Percentiles rank a stretch among this genome's conserved stretches.
These are phyloP conservation scores for Xestia rhomboidea DNA, from an alignment of 2,888 invertebrate genomes.

Conservation along the genomic window DNA sequence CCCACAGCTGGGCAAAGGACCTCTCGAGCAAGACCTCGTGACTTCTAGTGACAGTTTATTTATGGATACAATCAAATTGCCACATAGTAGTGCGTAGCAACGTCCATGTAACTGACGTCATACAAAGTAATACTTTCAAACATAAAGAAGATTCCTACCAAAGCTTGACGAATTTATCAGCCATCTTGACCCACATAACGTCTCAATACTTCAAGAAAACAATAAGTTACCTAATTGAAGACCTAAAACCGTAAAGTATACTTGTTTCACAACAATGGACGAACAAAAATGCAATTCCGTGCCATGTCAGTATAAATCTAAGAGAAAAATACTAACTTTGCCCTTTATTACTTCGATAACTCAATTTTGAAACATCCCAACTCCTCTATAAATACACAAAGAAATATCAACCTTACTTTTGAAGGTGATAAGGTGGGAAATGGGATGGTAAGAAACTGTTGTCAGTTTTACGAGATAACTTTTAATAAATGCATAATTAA, in stretches of 20 bases:
- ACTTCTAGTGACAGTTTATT: not conserved
- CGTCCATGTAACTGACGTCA: not conserved
- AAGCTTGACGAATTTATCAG: not conserved
- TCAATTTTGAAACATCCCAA: conserved; percentile 45
- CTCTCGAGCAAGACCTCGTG: not conserved
- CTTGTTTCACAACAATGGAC: conserved; percentile 78
- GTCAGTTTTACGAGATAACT: conserved; percentile 72
- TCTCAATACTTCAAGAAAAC: conserved; percentile 31
- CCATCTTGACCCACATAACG: not conserved
- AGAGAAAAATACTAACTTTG: conserved; percentile 83
- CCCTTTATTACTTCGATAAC: conserved; percentile 73
- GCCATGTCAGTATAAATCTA: conserved; percentile 86
- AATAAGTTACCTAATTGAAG: conserved; percentile 70
- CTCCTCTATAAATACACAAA: not conserved
- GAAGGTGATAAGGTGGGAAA: not conserved
- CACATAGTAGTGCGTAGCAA: no score
- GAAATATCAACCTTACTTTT: conserved; percentile 25
- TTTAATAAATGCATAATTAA: conserved; percentile 82
- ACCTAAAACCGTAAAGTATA: conserved; percentile 74
- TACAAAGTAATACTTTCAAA: not conserved
- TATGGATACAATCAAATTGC: not conserved
- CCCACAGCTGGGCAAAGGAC: not conserved
- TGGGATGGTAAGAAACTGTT: not conserved
- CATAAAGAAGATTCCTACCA: not conserved
- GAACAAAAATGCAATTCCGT: conserved; percentile 84